phyloP scores from a whole-genome alignment of 2,797 vertebrate species.

The Gorsachius magnificus region DNA sequence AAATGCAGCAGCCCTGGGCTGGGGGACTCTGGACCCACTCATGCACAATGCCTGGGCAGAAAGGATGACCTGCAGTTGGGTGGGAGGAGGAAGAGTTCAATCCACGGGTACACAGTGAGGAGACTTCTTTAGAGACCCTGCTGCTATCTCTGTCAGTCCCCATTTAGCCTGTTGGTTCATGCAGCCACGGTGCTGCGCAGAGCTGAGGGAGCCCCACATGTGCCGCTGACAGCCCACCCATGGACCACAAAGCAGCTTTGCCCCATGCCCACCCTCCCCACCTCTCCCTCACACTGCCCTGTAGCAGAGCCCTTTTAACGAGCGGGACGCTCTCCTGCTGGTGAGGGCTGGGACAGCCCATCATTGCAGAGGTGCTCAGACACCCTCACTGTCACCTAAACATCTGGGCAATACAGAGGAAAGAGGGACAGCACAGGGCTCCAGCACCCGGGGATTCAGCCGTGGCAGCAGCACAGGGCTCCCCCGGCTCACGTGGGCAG shows the following conservation, averaged over 20 bases:
- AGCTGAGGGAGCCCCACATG: not conserved
- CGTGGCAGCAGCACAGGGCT: not conserved
- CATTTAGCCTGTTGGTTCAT: fast-evolving
- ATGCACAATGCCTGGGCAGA: not conserved
- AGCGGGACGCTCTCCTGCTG: not conserved
- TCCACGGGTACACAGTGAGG: fast-evolving
- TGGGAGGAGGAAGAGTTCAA: not conserved
- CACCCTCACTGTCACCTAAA: fast-evolving
- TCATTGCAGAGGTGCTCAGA: not conserved
- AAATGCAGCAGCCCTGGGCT: not conserved
- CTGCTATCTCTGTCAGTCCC: not conserved
- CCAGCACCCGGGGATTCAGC: not conserved
- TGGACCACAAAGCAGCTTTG: not conserved
- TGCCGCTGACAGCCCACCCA: not conserved
- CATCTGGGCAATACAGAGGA: fast-evolving
- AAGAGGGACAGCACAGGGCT: not conserved
- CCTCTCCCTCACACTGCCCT: fast-evolving
- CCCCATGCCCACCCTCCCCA: not conserved
- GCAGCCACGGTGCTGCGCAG: fast-evolving
- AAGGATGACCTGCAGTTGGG: not conserved
- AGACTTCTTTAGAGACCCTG: not conserved
- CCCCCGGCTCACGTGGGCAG: not conserved
- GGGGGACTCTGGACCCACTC: not conserved
- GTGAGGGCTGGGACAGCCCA: not conserved
- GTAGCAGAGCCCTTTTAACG: not conserved